Evolutionary conservation across 2,888 invertebrate genomes (phyloP), one percentile per base, ranked within the genome.

Genomic region (Athrips mouffetella): DNA sequence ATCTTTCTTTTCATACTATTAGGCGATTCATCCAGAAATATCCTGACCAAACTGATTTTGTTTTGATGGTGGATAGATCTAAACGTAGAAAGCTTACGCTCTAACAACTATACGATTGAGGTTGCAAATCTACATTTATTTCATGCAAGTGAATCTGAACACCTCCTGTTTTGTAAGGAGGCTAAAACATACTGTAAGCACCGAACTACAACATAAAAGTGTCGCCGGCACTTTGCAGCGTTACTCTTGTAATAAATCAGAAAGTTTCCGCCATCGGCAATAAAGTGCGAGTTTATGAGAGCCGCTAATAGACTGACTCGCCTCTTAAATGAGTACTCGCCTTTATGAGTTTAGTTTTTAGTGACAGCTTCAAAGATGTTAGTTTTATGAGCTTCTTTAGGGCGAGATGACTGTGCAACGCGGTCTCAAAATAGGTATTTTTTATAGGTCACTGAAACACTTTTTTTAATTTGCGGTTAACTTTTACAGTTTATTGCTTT

Each of bases 211-310:
- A 15, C 35, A 35, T 35, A 35, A 35, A 35, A 35, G 35, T 35
- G 35, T 35, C 16, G 1, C 10, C 5, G n/a, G 35, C 35, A 35
- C 35, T 35, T 35, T 18, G 35, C 35, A 35, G 35, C 18, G 18
- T 35, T 35, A 35, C 35, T 35, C 35, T 18, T 27, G 41, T 27
- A 41, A 66, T 73, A 75, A 72, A 76, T 73, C 70, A 73, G 63
- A 72, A 75, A 75, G 67, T 73, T 74, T 62, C 56, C 62, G 62
- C 65, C 61, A 68, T 70, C 67, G 67, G 62, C 65, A 60, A 67
- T 73, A 70, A 74, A 69, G 63, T n/a, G n/a, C 59, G 57, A 53
- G 59, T 73, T 71, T 72, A 75, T 67, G 69, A 70, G 62, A 54
- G 49, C 54, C 56, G 60, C 69, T 73, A 71, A 72, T 70, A 70